A percentile compares a stretch with the other conserved stretches of the same genome.
These are phyloP conservation scores for Barypeithes pellucidus DNA, from an alignment of 2,888 invertebrate species.

Conservation along the genomic window DNA sequence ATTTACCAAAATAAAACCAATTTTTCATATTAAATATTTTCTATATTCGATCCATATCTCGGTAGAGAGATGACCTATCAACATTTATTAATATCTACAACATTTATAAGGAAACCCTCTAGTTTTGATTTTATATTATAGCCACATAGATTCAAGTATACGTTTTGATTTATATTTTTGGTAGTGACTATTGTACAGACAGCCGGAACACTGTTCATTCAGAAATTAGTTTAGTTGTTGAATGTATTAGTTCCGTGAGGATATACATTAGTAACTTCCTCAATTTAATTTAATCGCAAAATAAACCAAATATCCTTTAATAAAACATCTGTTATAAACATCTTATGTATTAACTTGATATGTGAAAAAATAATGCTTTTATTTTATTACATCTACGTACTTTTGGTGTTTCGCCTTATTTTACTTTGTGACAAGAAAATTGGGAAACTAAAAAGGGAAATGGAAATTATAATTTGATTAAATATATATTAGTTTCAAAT, in stretches of 20 bases:
- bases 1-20: slow-evolving; percentile 25
- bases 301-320: slow-evolving; percentile 47
- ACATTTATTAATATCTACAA: slow-evolving; percentile 38
- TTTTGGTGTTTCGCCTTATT: slow-evolving; percentile 55
- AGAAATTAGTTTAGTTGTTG: not conserved
- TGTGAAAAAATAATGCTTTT: slow-evolving; percentile 60
- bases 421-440: slow-evolving; percentile 48
- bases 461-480: slow-evolving; percentile 23
- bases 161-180: slow-evolving; percentile 25
- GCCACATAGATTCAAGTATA: slow-evolving; percentile 43
- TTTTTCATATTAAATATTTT: slow-evolving; percentile 12
- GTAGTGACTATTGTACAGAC: slow-evolving; percentile 5
- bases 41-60: not conserved
- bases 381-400: slow-evolving; percentile 47
- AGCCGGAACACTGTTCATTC: too few species aligned
- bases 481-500: slow-evolving; percentile 11
- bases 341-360: slow-evolving; percentile 59
- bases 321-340: slow-evolving; percentile 52
- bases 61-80: slow-evolving; percentile 32
- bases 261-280: not conserved
- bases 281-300: slow-evolving; percentile 35
- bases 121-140: slow-evolving; percentile 43
- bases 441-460: slow-evolving; percentile 32
- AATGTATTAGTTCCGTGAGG: not conserved
- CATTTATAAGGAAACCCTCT: slow-evolving; percentile 22